Base-by-base conservation (phyloP, 2,888 invertebrate genomes). In the Trachelus troglodyta region DNA sequence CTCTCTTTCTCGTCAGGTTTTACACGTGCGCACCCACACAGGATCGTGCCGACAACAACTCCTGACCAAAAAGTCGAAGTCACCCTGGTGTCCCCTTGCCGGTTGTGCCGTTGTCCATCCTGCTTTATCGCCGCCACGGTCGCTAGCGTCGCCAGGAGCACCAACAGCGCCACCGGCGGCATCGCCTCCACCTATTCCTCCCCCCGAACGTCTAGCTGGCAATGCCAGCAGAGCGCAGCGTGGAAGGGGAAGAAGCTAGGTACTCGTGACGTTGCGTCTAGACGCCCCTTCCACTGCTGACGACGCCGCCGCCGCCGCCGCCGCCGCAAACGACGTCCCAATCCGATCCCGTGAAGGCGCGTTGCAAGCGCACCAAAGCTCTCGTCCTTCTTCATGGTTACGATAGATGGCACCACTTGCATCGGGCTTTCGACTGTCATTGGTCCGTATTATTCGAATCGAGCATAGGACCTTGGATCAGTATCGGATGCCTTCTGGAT, bases 181-280 rank as follows among this genome's bases (percentile, higher is more conserved):
- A 40, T n/a, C 30, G 23, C 69, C 73, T 79, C 69, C 79, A 34
- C 34, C 73, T 73, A 69, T 79, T 35, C 12, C 35, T 12, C 35
- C 35, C 81, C 81, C 40, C 40, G 40, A 40, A 6, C 40, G 15
- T 40, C 40, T 40, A 40, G 40, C 40, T 40, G 15, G 40, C 40
- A 40, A 40, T 40, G 40, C 40, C 77, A 83, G 82, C 75, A 82
- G 75, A 81, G 81, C 75, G 79, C 79, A 80, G 77, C 71, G 33
- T n/a, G 79, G 68, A 37, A 34, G 73, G 75, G 83, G 84, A 75
- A 83, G 83, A 83, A 81, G 82, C 85, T 88, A 89, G 87, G 90
- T 89, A 89, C 89, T 89, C 88, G 90, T 90, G 90, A 90, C 90
- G 90, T 90, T 89, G 89, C 89, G 90, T 90, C 90, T 90, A 90